A percentile compares a stretch with the other conserved stretches of the same genome.
Evolutionary conservation across 1,140 invertebrate genomes (phyloP).

Genomic region (Aporrectodea caliginosa): DNA sequence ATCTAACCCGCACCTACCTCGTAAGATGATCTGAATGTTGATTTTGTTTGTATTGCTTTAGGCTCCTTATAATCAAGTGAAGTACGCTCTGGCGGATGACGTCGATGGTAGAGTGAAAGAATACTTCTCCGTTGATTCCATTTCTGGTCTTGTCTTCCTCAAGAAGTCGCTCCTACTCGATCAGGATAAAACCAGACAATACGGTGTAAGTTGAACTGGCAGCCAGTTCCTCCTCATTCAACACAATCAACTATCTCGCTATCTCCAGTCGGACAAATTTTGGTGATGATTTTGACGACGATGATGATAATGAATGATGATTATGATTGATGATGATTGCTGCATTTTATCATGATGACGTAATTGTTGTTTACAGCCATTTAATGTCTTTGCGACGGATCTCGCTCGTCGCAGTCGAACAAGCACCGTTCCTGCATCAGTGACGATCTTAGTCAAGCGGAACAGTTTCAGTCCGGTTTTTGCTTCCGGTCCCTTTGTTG

Average conservation of each 20-base stretch:
- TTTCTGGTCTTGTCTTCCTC: slow-evolving; percentile 40
- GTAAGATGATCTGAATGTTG: too few relatives aligned
- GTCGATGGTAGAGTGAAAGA: slow-evolving; percentile 34
- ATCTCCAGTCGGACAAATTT: too few relatives aligned
- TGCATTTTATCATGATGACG: too few relatives aligned
- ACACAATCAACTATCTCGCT: too few relatives aligned
- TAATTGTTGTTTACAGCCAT: too few relatives aligned
- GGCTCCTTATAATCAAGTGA: slow-evolving; percentile 39
- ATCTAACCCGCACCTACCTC: too few relatives aligned
- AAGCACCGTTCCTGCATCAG: slow-evolving; percentile 34
- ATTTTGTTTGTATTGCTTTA: too few relatives aligned
- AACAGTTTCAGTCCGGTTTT: slow-evolving; percentile 68
- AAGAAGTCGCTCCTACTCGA: slow-evolving; percentile 40
- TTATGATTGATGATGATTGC: too few relatives aligned
- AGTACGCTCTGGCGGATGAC: slow-evolving; percentile 37
- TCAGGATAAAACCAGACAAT: not conserved
- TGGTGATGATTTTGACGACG: too few relatives aligned
- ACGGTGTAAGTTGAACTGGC: slow-evolving; percentile 27
- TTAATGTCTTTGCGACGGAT: slow-evolving; percentile 17
- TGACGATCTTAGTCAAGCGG: slow-evolving; percentile 45
- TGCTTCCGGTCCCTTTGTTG: slow-evolving; percentile 9
- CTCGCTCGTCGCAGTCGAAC: slow-evolving; percentile 11
- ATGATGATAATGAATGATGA: too few relatives aligned
- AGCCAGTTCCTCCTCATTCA: too few relatives aligned
- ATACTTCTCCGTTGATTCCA: slow-evolving; percentile 40